Evolutionary conservation across 2,113 vertebrate genomes (phyloP).

Genomic region (Myrmecobius fasciatus): DNA sequence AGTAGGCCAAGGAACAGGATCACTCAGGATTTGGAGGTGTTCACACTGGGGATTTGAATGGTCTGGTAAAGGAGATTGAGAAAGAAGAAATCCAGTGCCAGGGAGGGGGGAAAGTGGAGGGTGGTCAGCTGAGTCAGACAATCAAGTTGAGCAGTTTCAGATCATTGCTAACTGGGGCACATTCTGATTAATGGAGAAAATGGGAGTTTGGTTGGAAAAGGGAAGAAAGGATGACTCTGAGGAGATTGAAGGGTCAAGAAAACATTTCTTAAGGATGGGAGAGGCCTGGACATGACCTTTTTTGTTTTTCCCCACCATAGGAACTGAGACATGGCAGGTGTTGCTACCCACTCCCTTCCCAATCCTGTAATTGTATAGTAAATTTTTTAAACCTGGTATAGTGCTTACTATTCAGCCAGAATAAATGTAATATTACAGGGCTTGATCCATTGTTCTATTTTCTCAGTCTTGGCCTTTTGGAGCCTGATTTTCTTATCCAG

Average conservation of each 20-base stretch:
- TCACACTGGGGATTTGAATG: not conserved
- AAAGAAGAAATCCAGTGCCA: not conserved
- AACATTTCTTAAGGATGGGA: not conserved
- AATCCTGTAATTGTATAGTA: not conserved
- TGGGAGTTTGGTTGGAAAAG: not conserved
- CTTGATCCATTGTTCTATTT: not conserved
- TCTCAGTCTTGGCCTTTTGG: slow-evolving; percentile 2
- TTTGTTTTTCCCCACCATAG: not conserved
- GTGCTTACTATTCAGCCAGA: slow-evolving; percentile 3
- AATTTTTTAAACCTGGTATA: slow-evolving; percentile 2
- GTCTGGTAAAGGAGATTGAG: not conserved
- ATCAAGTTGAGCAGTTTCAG: not conserved
- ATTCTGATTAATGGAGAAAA: not conserved
- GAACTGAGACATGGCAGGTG: not conserved
- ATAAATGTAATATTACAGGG: not conserved
- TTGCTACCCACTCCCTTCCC: not conserved
- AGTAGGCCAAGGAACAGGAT: not conserved
- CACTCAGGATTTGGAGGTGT: not conserved
- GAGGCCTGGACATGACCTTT: not conserved
- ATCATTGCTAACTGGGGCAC: not conserved
- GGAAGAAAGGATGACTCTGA: not conserved
- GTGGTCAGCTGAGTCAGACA: not conserved
- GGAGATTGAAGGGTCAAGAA: not conserved
- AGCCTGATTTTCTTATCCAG: not conserved
- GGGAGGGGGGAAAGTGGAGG: not conserved